Percentiles rank a stretch among this genome's conserved stretches.
Conservation (phyloP, 2,797 vertebrate species). For the Peromyscus nudipes region DNA sequence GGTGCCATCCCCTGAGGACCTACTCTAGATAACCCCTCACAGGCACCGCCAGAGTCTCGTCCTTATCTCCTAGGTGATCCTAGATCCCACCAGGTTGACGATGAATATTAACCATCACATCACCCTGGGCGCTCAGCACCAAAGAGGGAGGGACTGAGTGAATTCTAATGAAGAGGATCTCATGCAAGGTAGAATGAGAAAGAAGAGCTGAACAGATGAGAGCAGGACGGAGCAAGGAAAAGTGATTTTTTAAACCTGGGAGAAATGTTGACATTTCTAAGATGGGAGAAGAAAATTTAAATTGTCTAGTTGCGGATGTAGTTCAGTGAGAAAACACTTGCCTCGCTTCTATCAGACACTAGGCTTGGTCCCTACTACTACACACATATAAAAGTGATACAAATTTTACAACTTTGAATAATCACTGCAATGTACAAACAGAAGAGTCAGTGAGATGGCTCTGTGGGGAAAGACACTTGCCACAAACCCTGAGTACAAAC, state of each 20-base stretch:
- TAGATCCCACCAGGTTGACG: background rate
- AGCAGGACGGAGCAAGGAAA: background rate
- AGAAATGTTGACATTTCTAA: background rate
- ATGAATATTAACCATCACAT: background rate
- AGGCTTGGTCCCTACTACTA: background rate
- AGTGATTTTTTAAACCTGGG: background rate
- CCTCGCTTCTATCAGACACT: background rate
- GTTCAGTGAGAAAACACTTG: background rate
- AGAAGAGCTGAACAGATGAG: background rate
- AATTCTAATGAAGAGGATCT: background rate
- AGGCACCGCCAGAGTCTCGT: background rate
- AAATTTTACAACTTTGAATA: background rate
- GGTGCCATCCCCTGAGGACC: background rate
- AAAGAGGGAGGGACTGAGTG: too few relatives aligned
- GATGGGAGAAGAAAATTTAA: background rate
- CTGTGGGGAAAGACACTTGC: background rate
- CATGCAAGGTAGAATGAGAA: background rate
- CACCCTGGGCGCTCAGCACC: too few relatives aligned
- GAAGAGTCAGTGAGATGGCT: background rate
- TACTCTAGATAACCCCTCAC: background rate
- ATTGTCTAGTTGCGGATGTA: too few relatives aligned
- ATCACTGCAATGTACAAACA: background rate
- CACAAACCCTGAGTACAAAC: background rate
- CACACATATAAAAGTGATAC: background rate
- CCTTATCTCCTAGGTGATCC: background rate